Conservation (phyloP, 1,140 invertebrate species). For the Dreissena polymorpha region DNA sequence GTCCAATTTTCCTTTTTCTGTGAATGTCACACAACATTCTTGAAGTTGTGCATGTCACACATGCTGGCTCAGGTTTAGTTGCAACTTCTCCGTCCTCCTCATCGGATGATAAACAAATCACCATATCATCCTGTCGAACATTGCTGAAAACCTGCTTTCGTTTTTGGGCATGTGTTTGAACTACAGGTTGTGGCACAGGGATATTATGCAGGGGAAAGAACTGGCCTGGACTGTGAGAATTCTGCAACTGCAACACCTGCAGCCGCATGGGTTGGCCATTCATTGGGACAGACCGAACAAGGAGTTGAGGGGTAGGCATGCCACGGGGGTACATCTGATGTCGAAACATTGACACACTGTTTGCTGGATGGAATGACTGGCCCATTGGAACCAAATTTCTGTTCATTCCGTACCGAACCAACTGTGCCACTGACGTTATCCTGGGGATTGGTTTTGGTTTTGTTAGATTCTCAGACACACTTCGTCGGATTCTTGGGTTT, state of each 20-base stretch:
- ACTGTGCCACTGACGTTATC: not conserved
- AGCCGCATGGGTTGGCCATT: slow-evolving; percentile 22
- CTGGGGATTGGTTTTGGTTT: no score
- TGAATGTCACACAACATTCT: slow-evolving; percentile 8
- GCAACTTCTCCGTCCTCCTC: slow-evolving; percentile 21
- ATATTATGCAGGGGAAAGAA: no score
- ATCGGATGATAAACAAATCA: slow-evolving; percentile 49
- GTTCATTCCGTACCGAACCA: no score
- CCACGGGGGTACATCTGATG: no score
- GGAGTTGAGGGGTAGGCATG: slow-evolving; percentile 40
- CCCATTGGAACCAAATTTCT: no score
- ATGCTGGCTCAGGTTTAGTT: not conserved
- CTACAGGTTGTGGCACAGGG: slow-evolving; percentile 3
- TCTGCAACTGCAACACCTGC: slow-evolving; percentile 33
- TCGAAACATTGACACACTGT: no score
- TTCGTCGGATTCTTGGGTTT: not conserved
- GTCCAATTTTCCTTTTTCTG: slow-evolving; percentile 22
- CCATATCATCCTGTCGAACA: slow-evolving; percentile 38
- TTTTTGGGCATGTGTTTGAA: slow-evolving; percentile 35
- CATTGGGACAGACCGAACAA: slow-evolving; percentile 30
- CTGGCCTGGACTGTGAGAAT: not conserved
- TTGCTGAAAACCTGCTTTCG: slow-evolving; percentile 50
- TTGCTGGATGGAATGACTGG: no score
- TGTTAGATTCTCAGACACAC: no score
- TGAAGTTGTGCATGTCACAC: not conserved